Evolutionary conservation across 2,113 vertebrate genomes (phyloP), one percentile per base, ranked within the genome.

Genomic region (Mustelus asterias): DNA sequence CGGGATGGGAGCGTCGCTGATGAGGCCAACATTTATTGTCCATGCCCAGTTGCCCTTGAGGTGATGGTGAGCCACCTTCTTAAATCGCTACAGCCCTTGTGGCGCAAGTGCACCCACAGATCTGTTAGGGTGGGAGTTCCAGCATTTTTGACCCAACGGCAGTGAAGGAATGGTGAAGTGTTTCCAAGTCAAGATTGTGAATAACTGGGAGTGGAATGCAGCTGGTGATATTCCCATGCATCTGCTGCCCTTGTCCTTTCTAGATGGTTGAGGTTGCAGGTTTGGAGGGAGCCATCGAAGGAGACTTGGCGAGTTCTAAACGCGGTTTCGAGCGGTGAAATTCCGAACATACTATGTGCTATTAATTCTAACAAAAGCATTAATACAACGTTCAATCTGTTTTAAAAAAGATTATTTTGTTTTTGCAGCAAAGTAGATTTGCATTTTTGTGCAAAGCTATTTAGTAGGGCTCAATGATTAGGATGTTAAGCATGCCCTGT

Each of bases 401-500:
- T 29, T 70, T 69, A 88, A 54, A 13, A 44, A 16, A 26, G 9
- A 54, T 29, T 24, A 70, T 70, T 94, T 95, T 72, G 22, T 72
- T 95, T 63, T 72, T 48, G 41, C 14, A 95, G 69, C n/a, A 95
- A 95, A 72, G 44, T 76, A 72, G 67, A 72, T 70, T 70, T 94
- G n/a, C 65, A 94, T 94, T 72, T 95, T 70, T 76, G 94, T 95
- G 94, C 69, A 95, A 72, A 54, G 10, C 92, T 54, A 48, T 95
- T 48, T 33, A 72, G 94, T 14, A 54, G 65, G 22, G 33, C 90
- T 93, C 67, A 93, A 67, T 63, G 24, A 48, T 69, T 72, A 72
- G 26, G 41, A 54, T 54, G 37, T 72, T 95, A 76, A 70, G 44
- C 69, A 11, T 48, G 7, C 26, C 24, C 67, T 72, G 20, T 94